Percentiles rank a stretch among this genome's conserved stretches.
Evolutionary conservation across 2,888 invertebrate species (phyloP).

Genomic region (Caprella mutica): DNA sequence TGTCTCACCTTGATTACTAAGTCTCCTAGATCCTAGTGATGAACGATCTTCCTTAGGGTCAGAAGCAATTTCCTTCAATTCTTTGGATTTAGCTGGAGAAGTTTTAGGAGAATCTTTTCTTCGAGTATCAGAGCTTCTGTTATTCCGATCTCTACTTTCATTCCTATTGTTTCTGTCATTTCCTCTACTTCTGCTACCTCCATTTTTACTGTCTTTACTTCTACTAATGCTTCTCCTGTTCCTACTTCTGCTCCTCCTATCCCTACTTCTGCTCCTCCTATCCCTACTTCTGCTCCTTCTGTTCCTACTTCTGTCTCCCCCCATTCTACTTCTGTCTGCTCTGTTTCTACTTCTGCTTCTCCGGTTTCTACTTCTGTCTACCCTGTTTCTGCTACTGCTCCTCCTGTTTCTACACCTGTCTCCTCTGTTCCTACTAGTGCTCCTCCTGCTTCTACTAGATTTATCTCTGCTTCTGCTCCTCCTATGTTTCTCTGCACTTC

Average conservation of each 20-base stretch:
- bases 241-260: conserved; percentile 6
- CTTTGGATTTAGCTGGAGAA: neutral
- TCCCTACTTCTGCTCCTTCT: conserved; percentile 7
- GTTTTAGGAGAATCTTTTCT: neutral
- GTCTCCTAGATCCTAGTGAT: too few relatives aligned
- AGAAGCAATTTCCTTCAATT: too few relatives aligned
- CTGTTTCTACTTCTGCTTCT: conserved; percentile 1
- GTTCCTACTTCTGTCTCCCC: neutral
- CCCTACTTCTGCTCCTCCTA: neutral
- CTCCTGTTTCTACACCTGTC: neutral
- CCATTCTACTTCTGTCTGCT: neutral
- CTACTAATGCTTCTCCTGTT: neutral
- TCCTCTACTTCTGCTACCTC: neutral
- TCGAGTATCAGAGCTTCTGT: neutral
- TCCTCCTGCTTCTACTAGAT: neutral
- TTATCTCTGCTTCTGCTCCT: conserved; percentile 5
- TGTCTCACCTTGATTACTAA: too few relatives aligned
- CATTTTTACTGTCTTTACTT: conserved; percentile 1
- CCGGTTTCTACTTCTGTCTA: neutral
- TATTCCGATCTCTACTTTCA: neutral
- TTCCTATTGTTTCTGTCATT: conserved; percentile 3
- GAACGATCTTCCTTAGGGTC: too few relatives aligned
- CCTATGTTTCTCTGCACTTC: too few relatives aligned
- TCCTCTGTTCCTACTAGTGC: neutral
- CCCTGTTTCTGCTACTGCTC: neutral